Evolutionary conservation across 2,888 invertebrate species (phyloP).

Genomic region (Latrodectus elegans): DNA sequence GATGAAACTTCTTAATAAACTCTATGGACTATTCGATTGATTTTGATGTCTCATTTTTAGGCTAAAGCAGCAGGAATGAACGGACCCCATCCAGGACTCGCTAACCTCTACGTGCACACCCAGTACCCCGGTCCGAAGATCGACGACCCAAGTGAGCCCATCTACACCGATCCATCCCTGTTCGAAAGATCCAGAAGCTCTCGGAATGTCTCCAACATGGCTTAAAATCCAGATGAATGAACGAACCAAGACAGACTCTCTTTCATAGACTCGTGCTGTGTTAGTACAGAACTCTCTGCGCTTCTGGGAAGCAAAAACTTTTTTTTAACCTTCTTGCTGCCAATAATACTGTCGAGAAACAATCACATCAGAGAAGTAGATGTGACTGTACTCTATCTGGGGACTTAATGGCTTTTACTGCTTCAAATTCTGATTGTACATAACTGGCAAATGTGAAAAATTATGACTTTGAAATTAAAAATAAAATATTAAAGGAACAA

Average conservation of each 20-base stretch:
- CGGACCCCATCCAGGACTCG: slow-evolving; percentile 55
- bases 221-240: neutral
- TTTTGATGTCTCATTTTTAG: slow-evolving; percentile 3
- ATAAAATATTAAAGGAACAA: too few relatives aligned
- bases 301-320: slow-evolving; percentile 4
- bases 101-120: slow-evolving; percentile 59
- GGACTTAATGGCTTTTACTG: too few relatives aligned
- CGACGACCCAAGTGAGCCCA: slow-evolving; percentile 93
- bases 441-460: too few relatives aligned
- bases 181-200: slow-evolving; percentile 81
- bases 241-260: neutral
- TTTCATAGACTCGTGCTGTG: neutral
- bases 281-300: slow-evolving; percentile 2
- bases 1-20: too few relatives aligned
- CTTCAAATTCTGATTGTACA: too few relatives aligned
- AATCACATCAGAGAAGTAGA: too few relatives aligned
- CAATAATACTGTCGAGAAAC: neutral
- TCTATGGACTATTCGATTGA: too few relatives aligned
- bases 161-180: slow-evolving; percentile 92
- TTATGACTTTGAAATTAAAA: too few relatives aligned
- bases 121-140: slow-evolving; percentile 76
- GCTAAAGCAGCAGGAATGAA: slow-evolving; percentile 60
- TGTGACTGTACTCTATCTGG: too few relatives aligned
- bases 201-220: slow-evolving; percentile 57
- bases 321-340: neutral